A percentile compares a stretch with the other conserved stretches of the same genome.
Evolutionary conservation across 2,797 vertebrate species (phyloP).

Genomic region (Tympanoctomys barrerae): DNA sequence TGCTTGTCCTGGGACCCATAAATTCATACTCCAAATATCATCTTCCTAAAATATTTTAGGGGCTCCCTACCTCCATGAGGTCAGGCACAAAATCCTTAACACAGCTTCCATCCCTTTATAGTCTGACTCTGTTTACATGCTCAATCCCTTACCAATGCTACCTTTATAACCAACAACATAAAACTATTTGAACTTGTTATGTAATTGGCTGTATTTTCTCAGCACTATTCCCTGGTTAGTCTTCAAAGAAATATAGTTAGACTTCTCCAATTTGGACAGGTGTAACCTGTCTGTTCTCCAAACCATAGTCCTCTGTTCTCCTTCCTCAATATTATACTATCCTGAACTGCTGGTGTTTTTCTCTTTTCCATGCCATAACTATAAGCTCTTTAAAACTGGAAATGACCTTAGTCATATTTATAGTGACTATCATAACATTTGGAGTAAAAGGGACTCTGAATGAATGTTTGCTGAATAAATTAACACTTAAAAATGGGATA

Average conservation of each 20-base stretch:
- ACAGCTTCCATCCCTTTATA: background rate
- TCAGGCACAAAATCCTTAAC: background rate
- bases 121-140: background rate
- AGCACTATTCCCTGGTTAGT: background rate
- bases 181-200: background rate
- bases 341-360: background rate
- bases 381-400: conserved; percentile 6
- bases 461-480: background rate
- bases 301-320: background rate
- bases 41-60: background rate
- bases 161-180: background rate
- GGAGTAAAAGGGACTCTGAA: background rate
- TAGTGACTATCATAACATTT: background rate
- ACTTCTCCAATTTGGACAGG: background rate
- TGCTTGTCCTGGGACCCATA: background rate
- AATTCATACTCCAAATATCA: background rate
- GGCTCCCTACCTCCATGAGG: background rate
- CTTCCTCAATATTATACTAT: background rate
- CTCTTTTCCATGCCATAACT: background rate
- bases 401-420: background rate
- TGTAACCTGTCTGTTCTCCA: background rate
- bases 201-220: background rate
- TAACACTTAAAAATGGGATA: background rate
- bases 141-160: background rate
- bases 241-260: background rate